Conservation (phyloP, 2,888 invertebrate species). For the Brachylomia viminalis region DNA sequence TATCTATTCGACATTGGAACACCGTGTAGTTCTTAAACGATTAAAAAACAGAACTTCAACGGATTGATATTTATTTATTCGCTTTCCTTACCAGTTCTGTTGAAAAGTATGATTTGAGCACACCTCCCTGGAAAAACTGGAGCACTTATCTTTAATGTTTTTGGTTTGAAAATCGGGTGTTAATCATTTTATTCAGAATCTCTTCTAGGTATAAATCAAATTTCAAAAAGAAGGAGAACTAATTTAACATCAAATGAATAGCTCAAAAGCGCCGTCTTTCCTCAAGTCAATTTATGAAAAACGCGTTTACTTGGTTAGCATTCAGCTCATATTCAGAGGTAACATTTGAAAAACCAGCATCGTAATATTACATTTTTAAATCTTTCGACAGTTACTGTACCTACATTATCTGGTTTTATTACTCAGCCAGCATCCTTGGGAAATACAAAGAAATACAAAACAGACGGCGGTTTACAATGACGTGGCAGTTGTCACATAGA, state of each 20-base stretch:
- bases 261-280: constrained; percentile 11
- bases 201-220: constrained; percentile 24
- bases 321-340: constrained; percentile 30
- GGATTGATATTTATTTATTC: constrained; percentile 26
- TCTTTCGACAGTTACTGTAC: constrained; percentile 18
- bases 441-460: constrained; percentile 41
- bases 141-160: constrained; percentile 36
- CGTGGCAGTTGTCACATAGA: constrained; percentile 27
- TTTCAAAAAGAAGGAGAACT: constrained; percentile 18
- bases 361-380: constrained; percentile 30
- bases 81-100: constrained; percentile 10
- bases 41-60: constrained; percentile 8
- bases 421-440: constrained; percentile 43
- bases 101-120: constrained; percentile 28
- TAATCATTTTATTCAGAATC: constrained; percentile 18
- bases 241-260: constrained; percentile 27
- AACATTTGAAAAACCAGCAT: constrained; percentile 20
- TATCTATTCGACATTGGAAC: constrained; percentile 40
- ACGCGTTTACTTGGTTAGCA: constrained; percentile 26
- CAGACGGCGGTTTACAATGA: constrained; percentile 27
- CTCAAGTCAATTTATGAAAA: constrained; percentile 31
- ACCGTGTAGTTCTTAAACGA: constrained; percentile 10
- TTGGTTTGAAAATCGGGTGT: constrained; percentile 6
- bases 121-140: constrained; percentile 26
- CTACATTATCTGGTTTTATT: constrained; percentile 33